phyloP scores from a whole-genome alignment of 2,888 invertebrate genomes.

The Cyclophora albipunctata region DNA sequence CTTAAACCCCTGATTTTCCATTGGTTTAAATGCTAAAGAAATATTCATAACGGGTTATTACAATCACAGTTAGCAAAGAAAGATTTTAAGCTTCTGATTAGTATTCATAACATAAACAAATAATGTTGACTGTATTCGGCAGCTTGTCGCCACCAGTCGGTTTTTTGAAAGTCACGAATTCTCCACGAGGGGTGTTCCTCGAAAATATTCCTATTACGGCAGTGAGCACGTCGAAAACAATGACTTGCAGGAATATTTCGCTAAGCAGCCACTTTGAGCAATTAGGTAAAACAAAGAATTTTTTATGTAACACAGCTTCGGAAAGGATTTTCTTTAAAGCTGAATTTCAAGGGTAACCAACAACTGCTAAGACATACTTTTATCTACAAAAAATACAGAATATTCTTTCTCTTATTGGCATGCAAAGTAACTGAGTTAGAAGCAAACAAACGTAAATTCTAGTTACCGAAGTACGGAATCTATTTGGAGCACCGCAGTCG shows the following conservation, averaged over 20 bases:
- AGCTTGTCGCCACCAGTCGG: slow-evolving; percentile 33
- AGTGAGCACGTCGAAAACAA: slow-evolving; percentile 64
- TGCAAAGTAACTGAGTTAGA: background rate
- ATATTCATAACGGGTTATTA: background rate
- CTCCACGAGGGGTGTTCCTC: slow-evolving; percentile 41
- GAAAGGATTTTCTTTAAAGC: slow-evolving; percentile 20
- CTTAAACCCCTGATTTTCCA: too few relatives aligned
- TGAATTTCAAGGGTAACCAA: background rate
- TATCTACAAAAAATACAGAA: too few relatives aligned
- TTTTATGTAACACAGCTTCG: slow-evolving; percentile 51
- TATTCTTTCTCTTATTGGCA: too few relatives aligned
- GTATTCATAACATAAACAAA: slow-evolving; percentile 22
- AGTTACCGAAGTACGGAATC: slow-evolving; percentile 34
- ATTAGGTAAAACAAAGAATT: slow-evolving; percentile 72
- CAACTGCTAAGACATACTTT: too few relatives aligned
- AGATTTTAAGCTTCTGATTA: background rate
- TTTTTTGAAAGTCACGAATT: slow-evolving; percentile 61
- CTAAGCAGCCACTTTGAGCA: slow-evolving; percentile 70
- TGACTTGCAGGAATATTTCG: slow-evolving; percentile 59
- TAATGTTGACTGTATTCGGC: slow-evolving; percentile 27
- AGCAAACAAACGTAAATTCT: slow-evolving; percentile 18
- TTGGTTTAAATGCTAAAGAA: too few relatives aligned
- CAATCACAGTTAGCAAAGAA: background rate
- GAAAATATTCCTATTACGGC: slow-evolving; percentile 62
- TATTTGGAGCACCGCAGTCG: slow-evolving; percentile 39